Evolutionary conservation across 2,113 vertebrate species (phyloP).

Genomic region (Camelus dromedarius): DNA sequence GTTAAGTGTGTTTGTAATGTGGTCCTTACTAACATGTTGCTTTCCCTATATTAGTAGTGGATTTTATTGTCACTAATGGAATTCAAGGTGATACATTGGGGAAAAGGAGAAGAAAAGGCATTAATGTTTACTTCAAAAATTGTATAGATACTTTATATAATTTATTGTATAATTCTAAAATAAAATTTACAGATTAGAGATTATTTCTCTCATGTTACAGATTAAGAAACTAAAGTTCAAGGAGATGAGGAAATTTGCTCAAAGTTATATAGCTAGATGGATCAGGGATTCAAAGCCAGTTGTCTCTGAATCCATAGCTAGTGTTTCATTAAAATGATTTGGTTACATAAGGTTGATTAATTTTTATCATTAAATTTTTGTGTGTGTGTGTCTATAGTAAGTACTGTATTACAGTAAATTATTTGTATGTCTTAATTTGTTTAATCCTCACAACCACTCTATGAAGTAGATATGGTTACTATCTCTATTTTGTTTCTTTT

Average conservation of each 20-base stretch:
- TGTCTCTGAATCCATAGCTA: background rate
- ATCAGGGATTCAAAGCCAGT: background rate
- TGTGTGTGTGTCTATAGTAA: background rate
- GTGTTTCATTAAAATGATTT: conserved; percentile 2
- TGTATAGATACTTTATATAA: background rate
- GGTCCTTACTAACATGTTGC: background rate
- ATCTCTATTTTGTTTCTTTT: background rate
- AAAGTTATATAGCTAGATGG: background rate
- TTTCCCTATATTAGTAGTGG: background rate
- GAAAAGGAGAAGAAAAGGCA: background rate
- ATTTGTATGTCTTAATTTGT: conserved; percentile 25
- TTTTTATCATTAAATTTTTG: no score
- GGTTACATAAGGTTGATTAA: background rate
- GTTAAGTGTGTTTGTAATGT: background rate
- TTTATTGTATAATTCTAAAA: background rate
- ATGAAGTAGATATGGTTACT: background rate
- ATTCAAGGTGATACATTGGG: background rate
- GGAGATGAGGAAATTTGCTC: background rate
- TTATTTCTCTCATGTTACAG: background rate
- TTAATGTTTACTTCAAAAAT: background rate
- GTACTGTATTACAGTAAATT: background rate
- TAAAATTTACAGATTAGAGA: background rate
- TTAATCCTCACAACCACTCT: background rate
- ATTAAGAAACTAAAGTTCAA: conserved; percentile 6
- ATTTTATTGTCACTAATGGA: conserved; percentile 6